Evolutionary conservation across 2,797 vertebrate genomes (phyloP), one percentile per base, ranked within the genome.

Genomic region (Pangasius macronema): DNA sequence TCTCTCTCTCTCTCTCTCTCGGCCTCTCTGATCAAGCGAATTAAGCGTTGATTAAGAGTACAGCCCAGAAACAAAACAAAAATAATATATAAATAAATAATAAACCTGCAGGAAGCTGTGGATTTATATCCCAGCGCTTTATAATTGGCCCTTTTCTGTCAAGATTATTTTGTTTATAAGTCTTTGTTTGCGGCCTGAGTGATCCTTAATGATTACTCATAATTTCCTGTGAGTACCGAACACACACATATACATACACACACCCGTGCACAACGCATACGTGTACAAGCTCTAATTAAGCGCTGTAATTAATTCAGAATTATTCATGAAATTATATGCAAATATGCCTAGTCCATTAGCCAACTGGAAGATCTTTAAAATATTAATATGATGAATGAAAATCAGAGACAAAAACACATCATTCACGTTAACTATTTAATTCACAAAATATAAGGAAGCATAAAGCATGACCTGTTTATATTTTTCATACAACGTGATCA

Each of bases 321-420:
- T 83, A 83, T 77, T 86, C 84, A 86, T 86, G 36, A 83, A 42
- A 68, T 83, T 86, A 86, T 68, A 86, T 83, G 87, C 87, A 88
- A 86, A 85, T 88, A 86, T 59, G 39, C 84, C n/a, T 14, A 83
- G 70, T 59, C 80, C 79, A 88, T 88, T 86, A 86, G 36, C 59
- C 59, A 46, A 83, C 84, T 86, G 80, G 72, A 39, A 80, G 83
- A 61, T 51, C 59, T 68, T 67, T 85, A 63, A 88, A 85, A 88
- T 85, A 79, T 72, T 88, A 63, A 75, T 82, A 51, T 77, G 80
- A 70, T n/a, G 22, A 83, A 86, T 70, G 72, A 36, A 55, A 55
- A 86, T 63, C 5, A 1, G 51, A 53, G 42, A 85, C 22, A 36
- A 59, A 76, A 72, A 82, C 30, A 73, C 27, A 33, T 49, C 3